Base-by-base conservation (phyloP, 2,113 vertebrate genomes). In the Eolophus roseicapilla region DNA sequence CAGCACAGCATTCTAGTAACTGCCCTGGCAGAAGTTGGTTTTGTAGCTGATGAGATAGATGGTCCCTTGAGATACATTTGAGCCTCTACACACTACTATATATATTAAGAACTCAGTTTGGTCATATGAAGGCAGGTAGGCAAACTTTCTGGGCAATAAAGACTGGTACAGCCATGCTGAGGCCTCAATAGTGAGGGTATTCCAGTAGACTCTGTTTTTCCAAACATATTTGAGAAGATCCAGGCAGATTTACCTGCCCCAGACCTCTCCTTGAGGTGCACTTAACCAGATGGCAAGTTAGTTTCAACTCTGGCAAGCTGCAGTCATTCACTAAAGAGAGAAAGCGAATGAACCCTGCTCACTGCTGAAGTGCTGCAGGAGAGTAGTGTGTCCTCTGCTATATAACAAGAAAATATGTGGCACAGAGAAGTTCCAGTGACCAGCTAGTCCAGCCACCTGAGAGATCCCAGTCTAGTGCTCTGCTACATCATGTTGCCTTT, bases 211-310 rank as follows among this genome's bases (percentile, higher is more conserved):
- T 44, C 3, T 69, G 53, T 85, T 94, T 96, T 95, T 95, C 89
- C 82, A 91, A 94, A 80, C 41, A 52, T 3, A 17, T 76, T 62
- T 96, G 75, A 91, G 41, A 95, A 94, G 78, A 82, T 76, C 59
- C 74, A 94, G 91, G 87, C 91, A 87, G 59, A 19, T 47, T 69
- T 62, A 91, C 89, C 93, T 94, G 82, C 81, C 53, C 77, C 63
- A 95, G 78, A 95, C 93, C 91, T 91, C 60, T 86, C 73, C 82
- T 92, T 35, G 65, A 95, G 55, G 73, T 82, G 73, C 62, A 71
- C 93, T 90, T 89, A 94, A 73, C 76, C 95, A 96, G 86, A 86
- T 83, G 68, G 92, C 82, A 96, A 86, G 92, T 59, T 35, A 59
- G 57, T 59, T 59, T 59, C 57, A 59, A 59, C 57, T 59, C 21